Evolutionary conservation across 2,888 invertebrate species (phyloP), one percentile per base, ranked within the genome.

Genomic region (Andrena trimmerana): DNA sequence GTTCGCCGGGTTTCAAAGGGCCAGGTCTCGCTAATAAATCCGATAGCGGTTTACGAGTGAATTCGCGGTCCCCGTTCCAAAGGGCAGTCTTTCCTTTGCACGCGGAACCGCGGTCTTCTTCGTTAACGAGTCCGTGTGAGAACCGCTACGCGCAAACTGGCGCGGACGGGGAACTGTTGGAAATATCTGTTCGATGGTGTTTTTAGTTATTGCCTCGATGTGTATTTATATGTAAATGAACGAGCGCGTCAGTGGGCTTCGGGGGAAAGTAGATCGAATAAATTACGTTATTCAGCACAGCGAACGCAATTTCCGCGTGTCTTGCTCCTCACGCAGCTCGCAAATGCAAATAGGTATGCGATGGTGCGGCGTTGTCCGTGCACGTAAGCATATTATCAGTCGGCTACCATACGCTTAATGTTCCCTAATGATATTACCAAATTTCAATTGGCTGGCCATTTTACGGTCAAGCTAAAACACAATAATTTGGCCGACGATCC

Each of bases 151-250:
- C 36, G 27, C 27, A 7, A 42, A 24, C n/a, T n/a, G 27, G 33
- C 20, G 13, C 36, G 16, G 2, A 24, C 42, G 2, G 0, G 4
- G 27, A 10, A 48, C 42, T 6, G n/a, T 62, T 52, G 54, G n/a
- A 10, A 27, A 33, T 31, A 6, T 42, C 48, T 13, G 24, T 5
- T 10, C 60, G 13, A 10, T 6, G 4, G 31, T 69, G 59, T 73
- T 73, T 68, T 48, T n/a, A 50, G 52, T 68, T n/a, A 8, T 8
- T 20, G 57, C 33, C n/a, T 57, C 75, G 59, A 76, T 77, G 52
- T 70, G 77, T 79, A 75, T 86, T 66, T 80, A 74, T 72, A 81
- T 84, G 81, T 63, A 86, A 86, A 86, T 79, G 71, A 59, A 76
- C 24, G 42, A 29, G 20, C 60, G 20, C 63, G 67, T 63, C 52